A percentile compares a stretch with the other conserved stretches of the same genome.
Conservation (phyloP, 2,797 vertebrate species). For the Characodon lateralis region DNA sequence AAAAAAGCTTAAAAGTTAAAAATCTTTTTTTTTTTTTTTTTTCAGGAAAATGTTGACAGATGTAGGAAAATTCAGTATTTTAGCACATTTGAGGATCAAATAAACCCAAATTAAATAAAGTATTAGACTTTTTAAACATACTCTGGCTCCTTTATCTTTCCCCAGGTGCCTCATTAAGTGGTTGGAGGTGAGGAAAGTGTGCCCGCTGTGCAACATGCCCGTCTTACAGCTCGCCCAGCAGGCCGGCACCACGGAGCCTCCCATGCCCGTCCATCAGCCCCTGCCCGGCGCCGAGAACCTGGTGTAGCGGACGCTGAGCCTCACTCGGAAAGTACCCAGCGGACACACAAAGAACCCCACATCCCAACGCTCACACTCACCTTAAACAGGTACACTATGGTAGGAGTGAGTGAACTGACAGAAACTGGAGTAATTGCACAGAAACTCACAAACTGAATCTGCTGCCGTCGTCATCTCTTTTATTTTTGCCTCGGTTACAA, state of each 20-base stretch:
- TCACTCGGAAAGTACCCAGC: constrained; percentile 19
- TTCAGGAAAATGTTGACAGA: too few species aligned
- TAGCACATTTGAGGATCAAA: neutral
- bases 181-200: constrained; percentile 98
- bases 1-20: neutral
- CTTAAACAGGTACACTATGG: constrained; percentile 70
- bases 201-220: constrained; percentile 97
- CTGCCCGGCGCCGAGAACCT: constrained; percentile 92
- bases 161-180: constrained; percentile 98
- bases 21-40: neutral
- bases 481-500: constrained; percentile 57
- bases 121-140: neutral
- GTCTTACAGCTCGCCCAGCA: constrained; percentile 95
- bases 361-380: constrained; percentile 43
- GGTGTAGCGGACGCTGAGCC: constrained; percentile 82
- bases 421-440: constrained; percentile 54
- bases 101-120: neutral
- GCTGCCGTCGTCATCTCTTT: constrained; percentile 33
- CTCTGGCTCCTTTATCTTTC: neutral
- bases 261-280: constrained; percentile 85
- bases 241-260: constrained; percentile 75
- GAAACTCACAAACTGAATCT: constrained; percentile 44
- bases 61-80: neutral
- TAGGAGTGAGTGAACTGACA: constrained; percentile 57
- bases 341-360: constrained; percentile 32